Conservation (phyloP, 2,113 vertebrate genomes). For the Chinchilla lanigera region DNA sequence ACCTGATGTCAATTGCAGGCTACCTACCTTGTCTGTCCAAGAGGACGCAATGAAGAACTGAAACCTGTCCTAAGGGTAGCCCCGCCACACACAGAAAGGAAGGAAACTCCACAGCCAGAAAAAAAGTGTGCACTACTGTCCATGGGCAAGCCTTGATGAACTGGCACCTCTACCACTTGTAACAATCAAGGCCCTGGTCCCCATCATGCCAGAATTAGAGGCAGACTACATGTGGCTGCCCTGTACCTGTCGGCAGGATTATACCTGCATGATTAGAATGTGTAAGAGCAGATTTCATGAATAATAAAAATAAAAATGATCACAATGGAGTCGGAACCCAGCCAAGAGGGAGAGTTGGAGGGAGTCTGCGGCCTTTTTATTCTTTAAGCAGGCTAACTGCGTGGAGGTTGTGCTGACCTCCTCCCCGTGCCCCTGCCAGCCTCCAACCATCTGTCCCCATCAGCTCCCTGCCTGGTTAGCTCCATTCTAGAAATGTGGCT, state of each 20-base stretch:
- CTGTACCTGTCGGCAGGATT: not conserved
- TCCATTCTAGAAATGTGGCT: conserved; percentile 48
- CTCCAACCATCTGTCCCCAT: conserved; percentile 66
- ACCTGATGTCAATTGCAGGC: not conserved
- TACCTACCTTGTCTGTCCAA: not conserved
- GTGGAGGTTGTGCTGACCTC: not conserved
- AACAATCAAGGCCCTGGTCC: not conserved
- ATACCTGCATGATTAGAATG: conserved; percentile 5
- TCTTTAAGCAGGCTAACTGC: not conserved
- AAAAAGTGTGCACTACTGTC: accelerated
- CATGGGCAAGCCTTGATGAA: not conserved
- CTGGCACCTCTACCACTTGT: not conserved
- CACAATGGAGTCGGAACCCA: not conserved
- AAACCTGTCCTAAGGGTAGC: no score
- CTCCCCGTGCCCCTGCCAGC: not conserved
- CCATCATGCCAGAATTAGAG: not conserved
- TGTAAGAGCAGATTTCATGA: conserved; percentile 8
- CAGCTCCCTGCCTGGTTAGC: conserved; percentile 44
- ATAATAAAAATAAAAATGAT: conserved; percentile 52
- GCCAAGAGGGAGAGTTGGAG: not conserved
- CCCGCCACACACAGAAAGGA: not conserved
- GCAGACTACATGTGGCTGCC: not conserved
- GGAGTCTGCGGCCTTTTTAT: not conserved
- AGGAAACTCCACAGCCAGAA: not conserved
- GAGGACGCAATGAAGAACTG: accelerated